Conservation (phyloP, 2,797 vertebrate species). For the Lutjanus campechanus region DNA sequence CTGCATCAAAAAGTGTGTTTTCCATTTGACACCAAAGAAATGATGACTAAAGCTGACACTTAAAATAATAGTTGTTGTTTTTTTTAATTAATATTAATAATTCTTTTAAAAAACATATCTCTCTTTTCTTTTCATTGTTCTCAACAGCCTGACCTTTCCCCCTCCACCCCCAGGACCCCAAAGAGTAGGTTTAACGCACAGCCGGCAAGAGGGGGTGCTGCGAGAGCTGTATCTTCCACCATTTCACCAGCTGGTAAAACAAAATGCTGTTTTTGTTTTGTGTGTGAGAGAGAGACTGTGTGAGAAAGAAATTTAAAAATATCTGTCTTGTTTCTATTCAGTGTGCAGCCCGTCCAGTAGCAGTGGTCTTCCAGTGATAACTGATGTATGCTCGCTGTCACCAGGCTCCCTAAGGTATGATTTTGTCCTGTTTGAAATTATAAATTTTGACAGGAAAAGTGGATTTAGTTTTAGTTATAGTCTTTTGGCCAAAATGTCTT, state of each 20-base stretch:
- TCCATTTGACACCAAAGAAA: neutral
- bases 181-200: neutral
- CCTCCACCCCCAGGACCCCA: slow-evolving; percentile 22
- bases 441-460: too few species aligned
- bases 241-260: slow-evolving; percentile 56
- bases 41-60: neutral
- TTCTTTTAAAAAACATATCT: too few species aligned
- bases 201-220: neutral
- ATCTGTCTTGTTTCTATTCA: slow-evolving; percentile 37
- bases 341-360: slow-evolving; percentile 56
- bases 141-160: slow-evolving; percentile 24
- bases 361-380: slow-evolving; percentile 74
- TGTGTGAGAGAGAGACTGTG: neutral
- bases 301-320: neutral
- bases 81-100: neutral
- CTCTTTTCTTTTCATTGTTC: neutral
- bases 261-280: neutral
- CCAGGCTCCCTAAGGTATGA: slow-evolving; percentile 58
- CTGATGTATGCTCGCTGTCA: slow-evolving; percentile 74
- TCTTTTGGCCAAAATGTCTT: too few species aligned
- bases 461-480: too few species aligned
- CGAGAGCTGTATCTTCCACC: neutral
- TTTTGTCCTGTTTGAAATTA: neutral
- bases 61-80: neutral
- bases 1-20: slow-evolving; percentile 42